phyloP scores from a whole-genome alignment of 1,140 invertebrate species.

The Pseudachorutes palmiensis region DNA sequence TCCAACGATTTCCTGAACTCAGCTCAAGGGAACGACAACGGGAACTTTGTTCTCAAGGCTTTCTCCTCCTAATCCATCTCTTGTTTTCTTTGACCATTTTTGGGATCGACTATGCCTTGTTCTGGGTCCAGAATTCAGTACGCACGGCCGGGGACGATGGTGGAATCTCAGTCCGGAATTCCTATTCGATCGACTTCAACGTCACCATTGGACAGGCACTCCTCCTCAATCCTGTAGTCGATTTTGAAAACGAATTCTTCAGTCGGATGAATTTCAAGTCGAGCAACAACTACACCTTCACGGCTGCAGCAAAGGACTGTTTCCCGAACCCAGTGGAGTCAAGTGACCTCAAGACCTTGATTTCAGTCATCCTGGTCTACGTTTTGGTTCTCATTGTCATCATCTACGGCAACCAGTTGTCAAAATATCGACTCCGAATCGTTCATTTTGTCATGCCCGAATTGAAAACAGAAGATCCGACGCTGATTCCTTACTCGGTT shows the following conservation, averaged over 20 bases:
- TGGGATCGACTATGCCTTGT: background rate
- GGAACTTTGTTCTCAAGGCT: background rate
- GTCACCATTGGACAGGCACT: background rate
- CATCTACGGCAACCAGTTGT: background rate
- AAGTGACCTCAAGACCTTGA: background rate
- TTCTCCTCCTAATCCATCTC: background rate
- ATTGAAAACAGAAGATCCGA: background rate
- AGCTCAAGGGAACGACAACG: background rate
- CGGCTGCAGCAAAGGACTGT: background rate
- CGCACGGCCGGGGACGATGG: background rate
- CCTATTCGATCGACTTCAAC: background rate
- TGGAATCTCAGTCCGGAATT: background rate
- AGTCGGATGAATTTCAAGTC: background rate
- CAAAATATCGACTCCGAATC: background rate
- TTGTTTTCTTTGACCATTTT: background rate
- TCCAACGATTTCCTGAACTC: background rate
- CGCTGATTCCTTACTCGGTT: background rate
- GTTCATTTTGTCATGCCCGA: background rate
- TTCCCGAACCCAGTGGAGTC: background rate
- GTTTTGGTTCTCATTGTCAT: background rate
- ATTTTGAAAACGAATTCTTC: background rate
- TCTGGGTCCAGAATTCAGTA: constrained; percentile 1
- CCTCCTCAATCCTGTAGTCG: background rate
- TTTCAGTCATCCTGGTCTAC: background rate
- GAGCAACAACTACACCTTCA: background rate